Evolutionary conservation across 2,113 vertebrate species (phyloP).

Genomic region (Anseranas semipalmata): DNA sequence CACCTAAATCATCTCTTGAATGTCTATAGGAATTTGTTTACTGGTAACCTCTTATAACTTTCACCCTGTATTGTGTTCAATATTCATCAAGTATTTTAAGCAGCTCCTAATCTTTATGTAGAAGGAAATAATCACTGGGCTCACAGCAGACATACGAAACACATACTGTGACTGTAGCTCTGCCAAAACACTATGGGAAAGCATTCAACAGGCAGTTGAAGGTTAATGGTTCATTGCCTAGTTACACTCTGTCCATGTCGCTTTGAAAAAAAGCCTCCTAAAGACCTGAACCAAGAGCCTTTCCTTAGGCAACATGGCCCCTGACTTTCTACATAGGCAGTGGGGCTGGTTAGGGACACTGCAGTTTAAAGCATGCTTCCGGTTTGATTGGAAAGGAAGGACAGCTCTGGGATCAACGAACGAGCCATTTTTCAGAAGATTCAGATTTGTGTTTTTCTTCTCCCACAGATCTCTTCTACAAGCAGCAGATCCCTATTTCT

Average conservation of each 20-base stretch:
- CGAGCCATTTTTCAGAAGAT: neutral
- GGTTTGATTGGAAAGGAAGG: neutral
- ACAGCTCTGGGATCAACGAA: neutral
- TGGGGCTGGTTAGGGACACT: neutral
- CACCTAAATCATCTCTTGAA: neutral
- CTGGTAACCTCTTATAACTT: neutral
- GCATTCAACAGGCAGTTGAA: neutral
- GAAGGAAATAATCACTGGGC: neutral
- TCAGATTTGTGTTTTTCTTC: neutral
- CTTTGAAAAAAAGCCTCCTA: neutral
- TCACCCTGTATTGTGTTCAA: neutral
- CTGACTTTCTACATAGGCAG: neutral
- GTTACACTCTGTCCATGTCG: neutral
- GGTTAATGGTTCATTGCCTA: neutral
- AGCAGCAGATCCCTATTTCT: neutral
- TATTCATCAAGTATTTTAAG: neutral
- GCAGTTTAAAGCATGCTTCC: fast-evolving
- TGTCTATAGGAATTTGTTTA: neutral
- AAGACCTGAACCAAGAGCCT: fast-evolving
- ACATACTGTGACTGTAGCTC: neutral
- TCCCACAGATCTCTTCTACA: neutral
- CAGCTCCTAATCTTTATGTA: neutral
- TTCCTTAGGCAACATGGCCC: neutral
- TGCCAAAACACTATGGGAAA: neutral
- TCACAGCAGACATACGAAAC: neutral